Evolutionary conservation across 2,888 invertebrate species (phyloP), one percentile per base, ranked within the genome.

Genomic region (Eulithis prunata): DNA sequence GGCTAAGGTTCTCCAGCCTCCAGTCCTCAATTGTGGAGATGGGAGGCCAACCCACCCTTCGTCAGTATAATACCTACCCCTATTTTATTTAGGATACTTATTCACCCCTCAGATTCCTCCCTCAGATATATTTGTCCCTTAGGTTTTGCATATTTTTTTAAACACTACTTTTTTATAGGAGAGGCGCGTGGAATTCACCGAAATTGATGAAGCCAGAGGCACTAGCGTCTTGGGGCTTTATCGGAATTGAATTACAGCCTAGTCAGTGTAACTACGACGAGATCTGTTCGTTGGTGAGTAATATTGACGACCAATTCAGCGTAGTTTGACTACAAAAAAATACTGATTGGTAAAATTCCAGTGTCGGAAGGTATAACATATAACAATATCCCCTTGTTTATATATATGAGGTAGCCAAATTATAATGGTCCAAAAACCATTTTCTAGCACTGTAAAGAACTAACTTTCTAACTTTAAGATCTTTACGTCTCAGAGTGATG

Each of bases 1-100:
- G 0, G 98, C 97, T 0, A 95, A 98, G 68, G 94, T 98, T 3
- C 90, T 99, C 46, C 81, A 93, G 0, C 94, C 99, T 0, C 99
- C 99, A 0, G 83, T 79, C 55, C 85, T 99, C 56, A 93, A 94
- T 60, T 97, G 98, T 78, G 91, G 90, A 2, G 75, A 70, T 0
- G 89, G 93, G n/a, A 64, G n/a, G 10, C 0, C 55, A 0, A 45
- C 59, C 10, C 51, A 51, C 21, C 68, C 68, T 5, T 62, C 57
- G 74, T 73, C 8, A 57, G 63, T 45, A 4, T 1, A 43, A 12
- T 41, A 45, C n/a, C 11, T 13, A 53, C 6, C 21, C 21, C 21
- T 47, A 14, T 12, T 46, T 13, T 47, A 32, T 32, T 32, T 5
- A 32, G 2, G 6, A 32, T 6, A 21, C 21, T 21, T 21, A 21